Conservation (phyloP, 2,888 invertebrate species). For the Mythimna impura region DNA sequence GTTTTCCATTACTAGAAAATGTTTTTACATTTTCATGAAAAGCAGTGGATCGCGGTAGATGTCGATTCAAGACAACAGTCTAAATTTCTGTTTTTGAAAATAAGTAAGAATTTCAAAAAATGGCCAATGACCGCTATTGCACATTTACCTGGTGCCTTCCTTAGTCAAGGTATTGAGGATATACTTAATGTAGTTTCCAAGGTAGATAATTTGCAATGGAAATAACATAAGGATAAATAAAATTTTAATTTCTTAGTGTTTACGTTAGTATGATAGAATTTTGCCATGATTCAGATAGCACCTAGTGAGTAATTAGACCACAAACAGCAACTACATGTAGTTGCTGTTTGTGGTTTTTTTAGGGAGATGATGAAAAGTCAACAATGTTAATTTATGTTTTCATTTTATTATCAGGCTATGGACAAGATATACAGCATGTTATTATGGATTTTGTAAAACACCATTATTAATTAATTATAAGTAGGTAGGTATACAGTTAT, state of each 20-base stretch:
- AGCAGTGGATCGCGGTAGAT: too few species aligned
- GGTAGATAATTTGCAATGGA: background rate
- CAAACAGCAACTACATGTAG: too few species aligned
- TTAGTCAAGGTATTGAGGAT: background rate
- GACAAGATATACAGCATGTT: slow-evolving; percentile 12
- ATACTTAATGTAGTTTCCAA: slow-evolving; percentile 2
- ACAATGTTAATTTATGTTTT: slow-evolving; percentile 9
- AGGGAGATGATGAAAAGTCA: slow-evolving; percentile 26
- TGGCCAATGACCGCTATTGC: too few species aligned
- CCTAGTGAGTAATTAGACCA: background rate
- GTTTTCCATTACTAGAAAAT: too few species aligned
- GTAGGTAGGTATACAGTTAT: slow-evolving; percentile 24
- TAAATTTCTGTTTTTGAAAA: too few species aligned
- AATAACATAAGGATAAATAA: background rate
- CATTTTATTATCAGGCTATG: slow-evolving; percentile 41
- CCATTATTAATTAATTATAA: background rate
- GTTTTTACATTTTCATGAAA: too few species aligned
- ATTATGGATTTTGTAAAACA: slow-evolving; percentile 7
- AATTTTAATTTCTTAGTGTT: slow-evolving; percentile 2
- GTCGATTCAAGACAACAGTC: too few species aligned
- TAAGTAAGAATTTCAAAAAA: too few species aligned
- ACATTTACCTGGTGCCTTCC: too few species aligned
- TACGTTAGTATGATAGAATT: slow-evolving; percentile 3
- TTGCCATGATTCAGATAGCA: background rate
- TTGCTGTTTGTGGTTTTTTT: too few species aligned